Evolutionary conservation across 2,797 vertebrate genomes (phyloP), one percentile per base, ranked within the genome.

Genomic region (Catostomus latipinnis): DNA sequence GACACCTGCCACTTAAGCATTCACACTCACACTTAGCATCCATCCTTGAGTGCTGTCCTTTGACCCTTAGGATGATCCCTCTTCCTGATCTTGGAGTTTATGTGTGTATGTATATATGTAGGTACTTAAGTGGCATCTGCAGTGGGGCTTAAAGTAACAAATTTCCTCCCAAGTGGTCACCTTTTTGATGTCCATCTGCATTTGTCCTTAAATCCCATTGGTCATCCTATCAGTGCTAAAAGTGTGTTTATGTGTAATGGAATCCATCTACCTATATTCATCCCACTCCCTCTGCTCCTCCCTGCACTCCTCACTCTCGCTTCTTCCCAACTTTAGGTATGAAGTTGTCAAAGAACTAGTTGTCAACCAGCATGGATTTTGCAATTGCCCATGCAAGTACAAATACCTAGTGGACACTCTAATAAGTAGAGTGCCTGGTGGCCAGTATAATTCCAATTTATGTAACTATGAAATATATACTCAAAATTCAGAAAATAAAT

Each of bases 131-230:
- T 73, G 71, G 80, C 78, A 57, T 72, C 70, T 54, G 43, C 80
- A 60, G 49, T 49, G 45, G 73, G 62, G 62, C 80, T 63, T 78
- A 69, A 65, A 85, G 81, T 80, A 49, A 75, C 57, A 22, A 78
- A 75, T 71, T 84, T 86, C 74, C 84, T 86, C 85, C 34, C 60
- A 66, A 92, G 88, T 91, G 91, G 92, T 91, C 92, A 92, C 92
- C 91, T 93, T 91, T 91, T 91, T 89, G 87, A 89, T 85, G 90
- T 92, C 91, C 90, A 92, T 92, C 90, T 91, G 90, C 91, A 93
- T 93, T 93, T 91, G 84, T 74, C 77, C 80, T 80, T 87, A 93
- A 93, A 94, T 93, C 93, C 90, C 90, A 80, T 80, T 84, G 88
- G 92, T 93, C 89, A 91, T 92, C 92, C 92, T 89, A 90, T 93